Conservation (phyloP, 2,888 invertebrate species). For the Bombyx huttoni region DNA sequence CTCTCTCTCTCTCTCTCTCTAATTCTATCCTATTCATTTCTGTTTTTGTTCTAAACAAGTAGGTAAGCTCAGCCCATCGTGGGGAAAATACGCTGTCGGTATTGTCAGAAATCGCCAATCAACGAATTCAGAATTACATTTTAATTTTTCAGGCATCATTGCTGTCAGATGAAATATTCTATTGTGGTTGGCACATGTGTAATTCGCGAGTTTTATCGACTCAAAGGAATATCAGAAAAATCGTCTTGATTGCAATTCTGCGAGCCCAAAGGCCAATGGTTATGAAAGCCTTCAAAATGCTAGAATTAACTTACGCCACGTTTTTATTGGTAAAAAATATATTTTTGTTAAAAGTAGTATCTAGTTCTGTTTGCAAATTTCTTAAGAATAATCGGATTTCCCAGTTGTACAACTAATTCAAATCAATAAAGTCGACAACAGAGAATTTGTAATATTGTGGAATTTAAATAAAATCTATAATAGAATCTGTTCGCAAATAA, state of each 20-base stretch:
- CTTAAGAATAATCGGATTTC: too few species aligned
- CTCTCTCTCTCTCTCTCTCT: too few species aligned
- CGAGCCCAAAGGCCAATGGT: conserved; percentile 49
- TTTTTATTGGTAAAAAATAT: conserved; percentile 32
- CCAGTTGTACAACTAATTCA: too few species aligned
- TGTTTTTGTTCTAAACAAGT: too few species aligned
- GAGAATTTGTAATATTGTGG: not conserved
- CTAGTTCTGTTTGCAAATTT: too few species aligned
- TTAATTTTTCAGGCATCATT: conserved; percentile 36
- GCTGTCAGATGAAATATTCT: conserved; percentile 48
- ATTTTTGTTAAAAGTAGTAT: not conserved
- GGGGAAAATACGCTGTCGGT: too few species aligned
- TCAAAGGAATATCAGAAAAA: conserved; percentile 25
- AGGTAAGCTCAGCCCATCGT: too few species aligned
- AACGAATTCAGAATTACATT: not conserved
- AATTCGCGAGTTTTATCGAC: conserved; percentile 15
- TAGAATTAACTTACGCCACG: conserved; percentile 47
- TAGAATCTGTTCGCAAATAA: not conserved
- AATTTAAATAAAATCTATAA: not conserved
- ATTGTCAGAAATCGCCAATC: too few species aligned
- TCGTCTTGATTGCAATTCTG: conserved; percentile 39
- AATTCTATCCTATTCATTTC: too few species aligned
- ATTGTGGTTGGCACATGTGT: conserved; percentile 51
- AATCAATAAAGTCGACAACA: too few species aligned
- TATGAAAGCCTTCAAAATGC: conserved; percentile 62